Percentiles rank a stretch among this genome's conserved stretches.
These are phyloP conservation scores for Berghia stephanieae DNA, from an alignment of 1,140 invertebrate genomes.

Conservation along the genomic window DNA sequence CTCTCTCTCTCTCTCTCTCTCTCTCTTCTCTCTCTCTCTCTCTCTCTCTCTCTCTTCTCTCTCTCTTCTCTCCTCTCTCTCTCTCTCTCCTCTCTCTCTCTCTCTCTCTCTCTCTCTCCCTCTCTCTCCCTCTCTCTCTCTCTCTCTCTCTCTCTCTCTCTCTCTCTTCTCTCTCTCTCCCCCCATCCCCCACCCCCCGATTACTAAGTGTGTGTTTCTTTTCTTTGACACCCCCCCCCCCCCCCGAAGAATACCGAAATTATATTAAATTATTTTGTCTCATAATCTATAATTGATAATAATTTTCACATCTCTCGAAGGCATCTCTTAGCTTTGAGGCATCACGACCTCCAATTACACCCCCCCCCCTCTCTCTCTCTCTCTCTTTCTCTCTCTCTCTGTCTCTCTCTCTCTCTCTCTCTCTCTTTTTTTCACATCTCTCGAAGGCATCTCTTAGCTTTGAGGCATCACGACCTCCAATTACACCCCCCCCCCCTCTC, in stretches of 20 bases:
- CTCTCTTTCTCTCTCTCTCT: too few species aligned
- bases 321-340: not conserved
- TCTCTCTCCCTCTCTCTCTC: constrained; percentile 7
- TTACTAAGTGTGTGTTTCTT: too few species aligned
- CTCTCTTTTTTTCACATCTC: not conserved
- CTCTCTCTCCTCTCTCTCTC: not conserved
- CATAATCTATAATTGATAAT: too few species aligned
- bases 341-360: not conserved
- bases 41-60: not conserved
- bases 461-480: not conserved
- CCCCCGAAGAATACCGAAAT: too few species aligned
- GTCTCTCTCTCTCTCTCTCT: not conserved
- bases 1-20: constrained; percentile 20
- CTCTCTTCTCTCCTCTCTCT: too few species aligned
- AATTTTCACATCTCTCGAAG: not conserved
- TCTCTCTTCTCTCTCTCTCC: too few species aligned
- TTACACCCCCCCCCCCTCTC: not conserved
- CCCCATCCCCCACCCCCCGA: too few species aligned
- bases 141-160: too few species aligned
- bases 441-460: not conserved
- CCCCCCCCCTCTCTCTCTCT: too few species aligned
- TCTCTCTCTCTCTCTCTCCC: not conserved
- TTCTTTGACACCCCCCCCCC: too few species aligned
- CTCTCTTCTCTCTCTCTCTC: not conserved
- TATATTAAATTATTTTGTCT: too few species aligned